These are phyloP conservation scores for Motacilla alba DNA, from an alignment of 2,113 vertebrate species.

Conservation along the genomic window DNA sequence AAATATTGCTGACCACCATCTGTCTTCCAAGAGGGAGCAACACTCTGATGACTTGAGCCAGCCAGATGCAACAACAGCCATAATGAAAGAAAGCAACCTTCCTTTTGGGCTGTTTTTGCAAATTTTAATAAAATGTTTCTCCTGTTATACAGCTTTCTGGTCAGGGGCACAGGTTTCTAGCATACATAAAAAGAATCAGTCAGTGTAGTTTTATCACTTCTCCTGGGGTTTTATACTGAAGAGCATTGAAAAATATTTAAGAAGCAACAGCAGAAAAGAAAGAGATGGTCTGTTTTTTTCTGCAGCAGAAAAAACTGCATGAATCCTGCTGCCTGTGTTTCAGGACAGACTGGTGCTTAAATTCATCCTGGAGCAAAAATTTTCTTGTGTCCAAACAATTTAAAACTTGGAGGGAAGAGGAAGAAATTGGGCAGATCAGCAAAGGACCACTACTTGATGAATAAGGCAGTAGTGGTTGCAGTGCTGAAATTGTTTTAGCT, in stretches of 20 bases:
- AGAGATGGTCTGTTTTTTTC: neutral
- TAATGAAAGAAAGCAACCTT: neutral
- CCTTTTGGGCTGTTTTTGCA: neutral
- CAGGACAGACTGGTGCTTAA: neutral
- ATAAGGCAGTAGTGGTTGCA: neutral
- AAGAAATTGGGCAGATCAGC: neutral
- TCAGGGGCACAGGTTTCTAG: neutral
- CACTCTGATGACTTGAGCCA: rapidly evolving
- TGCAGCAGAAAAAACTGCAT: neutral
- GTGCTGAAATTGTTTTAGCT: neutral
- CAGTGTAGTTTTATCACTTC: neutral
- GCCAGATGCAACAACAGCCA: neutral
- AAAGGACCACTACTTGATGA: neutral
- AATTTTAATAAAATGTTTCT: neutral
- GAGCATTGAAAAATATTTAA: neutral
- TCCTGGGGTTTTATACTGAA: neutral
- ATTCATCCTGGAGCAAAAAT: neutral
- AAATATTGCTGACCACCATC: neutral
- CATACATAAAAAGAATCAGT: neutral
- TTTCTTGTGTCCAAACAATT: neutral
- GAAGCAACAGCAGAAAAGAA: neutral
- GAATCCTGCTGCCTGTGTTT: neutral
- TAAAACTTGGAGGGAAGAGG: neutral
- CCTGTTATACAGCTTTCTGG: neutral
- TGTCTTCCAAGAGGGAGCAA: neutral